Evolutionary conservation across 2,797 vertebrate genomes (phyloP).

Genomic region (Alectoris magna): DNA sequence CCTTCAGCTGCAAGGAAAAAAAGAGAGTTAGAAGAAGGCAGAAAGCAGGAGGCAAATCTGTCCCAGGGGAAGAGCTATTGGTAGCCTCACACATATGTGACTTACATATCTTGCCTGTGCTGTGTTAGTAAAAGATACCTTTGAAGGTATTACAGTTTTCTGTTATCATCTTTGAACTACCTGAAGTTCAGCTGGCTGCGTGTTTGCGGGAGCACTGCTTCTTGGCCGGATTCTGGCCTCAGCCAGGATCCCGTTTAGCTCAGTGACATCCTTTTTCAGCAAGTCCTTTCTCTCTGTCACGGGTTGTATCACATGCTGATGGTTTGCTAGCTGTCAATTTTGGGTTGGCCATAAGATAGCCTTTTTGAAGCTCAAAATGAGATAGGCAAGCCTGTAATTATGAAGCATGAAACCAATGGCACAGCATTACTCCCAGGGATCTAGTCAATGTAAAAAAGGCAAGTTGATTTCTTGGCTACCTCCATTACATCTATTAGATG

Average conservation of each 20-base stretch:
- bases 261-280: not conserved
- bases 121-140: not conserved
- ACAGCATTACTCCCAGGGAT: not conserved
- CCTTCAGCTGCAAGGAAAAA: constrained; percentile 44
- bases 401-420: not conserved
- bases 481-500: not conserved
- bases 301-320: not conserved
- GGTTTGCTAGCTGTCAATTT: not conserved
- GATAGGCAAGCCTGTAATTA: rapidly evolving
- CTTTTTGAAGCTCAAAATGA: not conserved
- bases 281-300: not conserved
- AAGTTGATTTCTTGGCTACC: not conserved
- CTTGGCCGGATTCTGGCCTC: not conserved
- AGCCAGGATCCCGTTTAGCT: not conserved
- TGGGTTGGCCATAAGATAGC: not conserved
- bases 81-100: not conserved
- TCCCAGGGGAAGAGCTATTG: not conserved
- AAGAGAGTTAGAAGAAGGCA: not conserved
- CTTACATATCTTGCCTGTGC: not conserved
- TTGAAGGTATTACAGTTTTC: not conserved
- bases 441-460: not conserved
- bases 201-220: not conserved
- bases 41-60: not conserved
- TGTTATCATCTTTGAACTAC: not conserved
- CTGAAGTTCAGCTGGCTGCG: not conserved